A percentile compares a stretch with the other conserved stretches of the same genome.
Evolutionary conservation across 1,140 invertebrate species (phyloP).

Genomic region (Drosophila pallidifrons): DNA sequence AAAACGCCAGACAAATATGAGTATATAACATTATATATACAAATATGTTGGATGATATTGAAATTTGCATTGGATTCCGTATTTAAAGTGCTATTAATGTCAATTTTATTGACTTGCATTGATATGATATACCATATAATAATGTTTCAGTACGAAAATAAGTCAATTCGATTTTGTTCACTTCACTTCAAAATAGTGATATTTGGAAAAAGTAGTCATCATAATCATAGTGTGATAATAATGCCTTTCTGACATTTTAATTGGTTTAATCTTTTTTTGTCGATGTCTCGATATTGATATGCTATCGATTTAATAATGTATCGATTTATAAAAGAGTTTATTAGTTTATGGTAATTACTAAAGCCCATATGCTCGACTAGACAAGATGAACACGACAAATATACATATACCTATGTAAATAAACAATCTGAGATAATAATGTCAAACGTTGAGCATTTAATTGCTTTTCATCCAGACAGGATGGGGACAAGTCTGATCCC

Average conservation of each 20-base stretch:
- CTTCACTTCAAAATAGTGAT: no score
- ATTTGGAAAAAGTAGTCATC: no score
- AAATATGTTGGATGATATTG: not conserved
- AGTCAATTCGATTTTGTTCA: no score
- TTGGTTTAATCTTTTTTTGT: not conserved
- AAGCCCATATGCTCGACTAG: not conserved
- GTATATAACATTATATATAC: conserved; percentile 8
- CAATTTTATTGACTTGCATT: no score
- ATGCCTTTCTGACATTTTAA: not conserved
- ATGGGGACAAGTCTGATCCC: not conserved
- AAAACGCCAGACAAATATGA: conserved; percentile 37
- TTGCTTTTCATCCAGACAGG: conserved; percentile 1
- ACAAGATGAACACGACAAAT: not conserved
- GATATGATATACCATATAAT: no score
- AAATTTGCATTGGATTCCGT: not conserved
- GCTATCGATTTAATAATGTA: not conserved
- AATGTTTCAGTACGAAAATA: no score
- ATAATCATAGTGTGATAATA: no score
- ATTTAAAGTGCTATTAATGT: not conserved
- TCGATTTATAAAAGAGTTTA: not conserved
- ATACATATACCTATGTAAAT: no score
- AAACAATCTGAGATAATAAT: not conserved
- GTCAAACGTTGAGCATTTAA: not conserved
- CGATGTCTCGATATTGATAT: no score
- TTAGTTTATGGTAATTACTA: conserved; percentile 1